Evolutionary conservation across 2,797 vertebrate species (phyloP).

Genomic region (Phalloptychus januarius): DNA sequence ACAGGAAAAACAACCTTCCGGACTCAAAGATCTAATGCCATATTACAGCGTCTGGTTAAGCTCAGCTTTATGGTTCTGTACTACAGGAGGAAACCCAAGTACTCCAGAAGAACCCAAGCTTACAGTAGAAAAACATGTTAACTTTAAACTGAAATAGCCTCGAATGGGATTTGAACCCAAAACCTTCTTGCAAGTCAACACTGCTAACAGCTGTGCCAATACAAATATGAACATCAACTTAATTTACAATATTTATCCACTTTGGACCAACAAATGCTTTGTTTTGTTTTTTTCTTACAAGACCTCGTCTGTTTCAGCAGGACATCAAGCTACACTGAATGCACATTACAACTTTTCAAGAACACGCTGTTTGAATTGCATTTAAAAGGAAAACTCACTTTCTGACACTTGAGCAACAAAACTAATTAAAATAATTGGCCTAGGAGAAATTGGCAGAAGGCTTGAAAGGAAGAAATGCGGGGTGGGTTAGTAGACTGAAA

Average conservation of each 20-base stretch:
- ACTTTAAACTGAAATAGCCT: background rate
- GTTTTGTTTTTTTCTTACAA: background rate
- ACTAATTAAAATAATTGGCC: slow-evolving; percentile 33
- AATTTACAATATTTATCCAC: too few species aligned
- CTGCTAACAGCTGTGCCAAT: background rate
- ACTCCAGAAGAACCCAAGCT: background rate
- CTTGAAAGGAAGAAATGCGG: background rate
- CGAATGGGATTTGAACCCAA: background rate
- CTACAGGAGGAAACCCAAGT: background rate
- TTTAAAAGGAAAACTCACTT: background rate
- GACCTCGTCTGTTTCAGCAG: background rate
- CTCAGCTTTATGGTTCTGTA: background rate
- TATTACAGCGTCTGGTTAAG: background rate
- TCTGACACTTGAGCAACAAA: background rate
- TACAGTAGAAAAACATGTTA: background rate
- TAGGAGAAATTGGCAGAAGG: slow-evolving; percentile 17
- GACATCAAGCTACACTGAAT: background rate
- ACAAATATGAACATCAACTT: too few species aligned
- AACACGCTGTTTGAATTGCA: background rate
- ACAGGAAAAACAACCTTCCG: background rate
- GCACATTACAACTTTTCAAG: background rate
- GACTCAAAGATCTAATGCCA: background rate
- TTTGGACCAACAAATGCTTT: background rate
- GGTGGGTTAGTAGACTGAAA: slow-evolving; percentile 25
- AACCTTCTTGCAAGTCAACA: background rate